These are phyloP conservation scores for Ceryle rudis DNA, from an alignment of 2,797 vertebrate genomes.

Conservation along the genomic window DNA sequence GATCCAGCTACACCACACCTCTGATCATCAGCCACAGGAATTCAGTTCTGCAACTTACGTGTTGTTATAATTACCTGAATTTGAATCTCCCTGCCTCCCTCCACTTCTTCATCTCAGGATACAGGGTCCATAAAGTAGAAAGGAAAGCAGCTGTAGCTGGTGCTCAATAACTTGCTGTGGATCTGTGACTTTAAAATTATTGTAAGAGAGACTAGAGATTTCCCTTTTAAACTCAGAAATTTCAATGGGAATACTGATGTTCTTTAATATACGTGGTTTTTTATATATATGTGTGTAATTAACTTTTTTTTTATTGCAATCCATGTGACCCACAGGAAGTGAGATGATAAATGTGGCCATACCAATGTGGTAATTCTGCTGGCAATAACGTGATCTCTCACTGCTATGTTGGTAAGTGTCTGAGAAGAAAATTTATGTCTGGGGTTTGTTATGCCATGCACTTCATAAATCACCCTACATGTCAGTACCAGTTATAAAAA, in stretches of 20 bases:
- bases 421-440: slow-evolving; percentile 49
- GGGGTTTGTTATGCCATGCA: not conserved
- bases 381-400: not conserved
- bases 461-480: not conserved
- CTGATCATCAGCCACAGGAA: not conserved
- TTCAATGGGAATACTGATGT: not conserved
- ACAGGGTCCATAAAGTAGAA: not conserved
- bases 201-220: not conserved
- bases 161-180: not conserved
- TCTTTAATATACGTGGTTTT: not conserved
- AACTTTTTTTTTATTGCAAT: not conserved
- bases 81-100: not conserved
- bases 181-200: not conserved
- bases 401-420: slow-evolving; percentile 44
- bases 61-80: not conserved
- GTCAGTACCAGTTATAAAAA: not conserved
- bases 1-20: not conserved
- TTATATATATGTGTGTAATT: not conserved
- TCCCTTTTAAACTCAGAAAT: not conserved
- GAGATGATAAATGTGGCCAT: not conserved
- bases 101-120: not conserved
- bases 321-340: not conserved
- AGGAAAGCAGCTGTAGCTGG: not conserved
- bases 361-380: not conserved
- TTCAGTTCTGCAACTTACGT: not conserved